Base-by-base conservation (phyloP, 2,113 vertebrate species). In the Alligator mississippiensis region DNA sequence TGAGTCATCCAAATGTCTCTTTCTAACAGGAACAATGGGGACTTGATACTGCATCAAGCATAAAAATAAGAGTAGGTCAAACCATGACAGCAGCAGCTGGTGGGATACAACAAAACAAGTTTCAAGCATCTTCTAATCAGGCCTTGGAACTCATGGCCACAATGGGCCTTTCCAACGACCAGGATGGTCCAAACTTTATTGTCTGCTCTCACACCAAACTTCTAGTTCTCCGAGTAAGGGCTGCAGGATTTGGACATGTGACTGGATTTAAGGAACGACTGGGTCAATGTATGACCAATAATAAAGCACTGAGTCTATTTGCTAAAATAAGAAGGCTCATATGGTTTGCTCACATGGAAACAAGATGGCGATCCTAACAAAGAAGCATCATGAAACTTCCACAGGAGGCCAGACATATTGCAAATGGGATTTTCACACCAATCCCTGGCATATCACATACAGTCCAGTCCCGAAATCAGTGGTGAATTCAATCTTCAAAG, bases 31-130 rank as follows among this genome's bases (percentile, higher is more conserved):
- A 95, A 80, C 78, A 84, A 54, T 16, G 47, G 77, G 22, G 1
- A 0, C 82, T 85, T 55, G 80, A 64, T 90, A 84, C 87, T 82
- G 30, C 87, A 86, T 94, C 87, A 57, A 84, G 34, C 82, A 84
- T 70, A 38, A 93, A 93, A 90, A 59, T 82, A 85, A 80, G 92
- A 80, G 77, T 24, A 63, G 92, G 89, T 94, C 82, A 84, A 95
- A 94, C 80, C 93, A 85, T 89, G 90, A 18, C 21, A 93, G 59
- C 80, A 93, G 5, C 93, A 94, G 89, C 89, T 94, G 89, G 87
- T 93, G 93, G 89, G 96, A 96, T 96, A 92, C 87, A n/a, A 95
- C 94, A 94, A 96, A 93, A 54, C 82, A 24, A 90, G 93, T 88
- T 66, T 88, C 89, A 89, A 87, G 87, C 90, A 93, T 77, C 92